Conservation (phyloP, 2,888 invertebrate species). For the Xestia sexstrigata region DNA sequence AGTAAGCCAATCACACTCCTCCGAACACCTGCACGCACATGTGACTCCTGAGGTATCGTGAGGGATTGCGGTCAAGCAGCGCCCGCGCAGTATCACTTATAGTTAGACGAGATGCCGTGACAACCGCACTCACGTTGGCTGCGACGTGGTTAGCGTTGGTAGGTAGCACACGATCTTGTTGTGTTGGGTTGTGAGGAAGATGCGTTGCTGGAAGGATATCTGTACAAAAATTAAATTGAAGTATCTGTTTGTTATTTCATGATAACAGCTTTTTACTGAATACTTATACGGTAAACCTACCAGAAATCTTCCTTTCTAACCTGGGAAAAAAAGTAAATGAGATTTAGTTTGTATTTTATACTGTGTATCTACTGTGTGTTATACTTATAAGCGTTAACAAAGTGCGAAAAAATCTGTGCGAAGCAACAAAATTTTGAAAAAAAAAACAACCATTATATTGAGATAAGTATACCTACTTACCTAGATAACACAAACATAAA, state of each 20-base stretch:
- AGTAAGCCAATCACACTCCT: slow-evolving; percentile 40
- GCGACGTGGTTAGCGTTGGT: slow-evolving; percentile 43
- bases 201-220: not conserved
- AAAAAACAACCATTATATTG: too few species aligned
- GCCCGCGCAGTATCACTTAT: slow-evolving; percentile 59
- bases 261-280: too few species aligned
- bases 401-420: not conserved
- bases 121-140: slow-evolving; percentile 62
- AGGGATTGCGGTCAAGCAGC: slow-evolving; percentile 62
- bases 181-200: not conserved
- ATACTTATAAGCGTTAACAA: not conserved
- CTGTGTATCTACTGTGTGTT: too few species aligned
- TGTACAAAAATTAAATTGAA: too few species aligned
- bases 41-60: slow-evolving; percentile 38
- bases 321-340: not conserved
- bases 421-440: not conserved
- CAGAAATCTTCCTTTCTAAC: not conserved
- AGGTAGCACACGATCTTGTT: slow-evolving; percentile 14
- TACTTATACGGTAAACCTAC: too few species aligned
- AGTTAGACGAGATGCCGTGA: slow-evolving; percentile 48
- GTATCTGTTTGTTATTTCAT: too few species aligned
- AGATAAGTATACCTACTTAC: too few species aligned
- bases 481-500: too few species aligned
- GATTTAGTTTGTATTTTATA: not conserved
- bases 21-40: slow-evolving; percentile 52